These are phyloP conservation scores for Eptesicus fuscus DNA, from an alignment of 2,113 vertebrate genomes.

Conservation along the genomic window DNA sequence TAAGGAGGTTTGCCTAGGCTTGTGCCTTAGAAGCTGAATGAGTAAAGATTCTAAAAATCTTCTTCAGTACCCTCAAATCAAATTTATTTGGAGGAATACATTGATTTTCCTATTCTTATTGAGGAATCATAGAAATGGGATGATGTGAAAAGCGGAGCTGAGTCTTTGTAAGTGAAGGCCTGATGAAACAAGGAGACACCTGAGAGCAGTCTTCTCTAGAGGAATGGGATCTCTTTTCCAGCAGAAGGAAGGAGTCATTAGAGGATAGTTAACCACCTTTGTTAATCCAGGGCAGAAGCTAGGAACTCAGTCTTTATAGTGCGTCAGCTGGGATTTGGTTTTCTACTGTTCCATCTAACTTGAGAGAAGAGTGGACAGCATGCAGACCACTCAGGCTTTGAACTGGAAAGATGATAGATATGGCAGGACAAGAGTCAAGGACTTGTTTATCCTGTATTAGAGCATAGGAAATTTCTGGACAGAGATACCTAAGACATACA, in stretches of 20 bases:
- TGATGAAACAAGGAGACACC: neutral
- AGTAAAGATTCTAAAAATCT: neutral
- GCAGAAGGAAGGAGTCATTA: neutral
- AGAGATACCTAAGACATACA: neutral
- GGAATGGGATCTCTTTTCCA: neutral
- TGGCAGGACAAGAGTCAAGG: too few species aligned
- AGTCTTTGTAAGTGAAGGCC: neutral
- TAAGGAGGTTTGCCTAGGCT: neutral
- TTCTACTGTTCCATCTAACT: neutral
- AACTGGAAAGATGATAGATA: neutral
- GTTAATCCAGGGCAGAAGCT: neutral
- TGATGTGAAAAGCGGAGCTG: neutral
- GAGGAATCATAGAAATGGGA: neutral
- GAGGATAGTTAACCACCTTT: neutral
- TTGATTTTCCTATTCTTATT: neutral
- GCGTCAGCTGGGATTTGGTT: neutral
- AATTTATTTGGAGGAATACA: neutral
- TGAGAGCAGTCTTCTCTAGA: rapidly evolving
- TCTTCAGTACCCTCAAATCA: neutral
- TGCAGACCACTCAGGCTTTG: neutral
- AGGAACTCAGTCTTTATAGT: neutral
- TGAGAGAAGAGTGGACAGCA: neutral
- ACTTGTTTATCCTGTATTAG: neutral
- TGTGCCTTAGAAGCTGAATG: neutral
- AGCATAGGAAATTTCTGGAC: neutral